phyloP scores from a whole-genome alignment of 2,888 invertebrate species.

The Spodoptera littoralis region DNA sequence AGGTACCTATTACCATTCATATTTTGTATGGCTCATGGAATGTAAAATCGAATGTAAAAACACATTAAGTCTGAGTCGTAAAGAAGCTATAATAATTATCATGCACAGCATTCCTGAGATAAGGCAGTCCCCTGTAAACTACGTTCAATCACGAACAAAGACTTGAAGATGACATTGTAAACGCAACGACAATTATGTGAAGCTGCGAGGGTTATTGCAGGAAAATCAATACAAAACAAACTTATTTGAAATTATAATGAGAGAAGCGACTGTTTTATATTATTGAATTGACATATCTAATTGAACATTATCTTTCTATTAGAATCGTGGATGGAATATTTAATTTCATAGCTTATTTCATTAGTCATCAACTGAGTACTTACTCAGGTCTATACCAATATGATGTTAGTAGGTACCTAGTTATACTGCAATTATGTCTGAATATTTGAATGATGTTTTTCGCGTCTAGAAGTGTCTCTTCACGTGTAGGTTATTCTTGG shows the following conservation, averaged over 20 bases:
- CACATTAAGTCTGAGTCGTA: slow-evolving; percentile 61
- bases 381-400: no score
- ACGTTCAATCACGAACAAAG: slow-evolving; percentile 75
- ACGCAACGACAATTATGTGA: slow-evolving; percentile 53
- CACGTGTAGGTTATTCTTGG: no score
- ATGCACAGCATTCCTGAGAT: slow-evolving; percentile 80
- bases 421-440: slow-evolving; percentile 4
- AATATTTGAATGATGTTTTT: no score
- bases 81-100: slow-evolving; percentile 72
- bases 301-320: slow-evolving; percentile 43
- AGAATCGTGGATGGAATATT: slow-evolving; percentile 30
- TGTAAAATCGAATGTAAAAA: slow-evolving; percentile 55
- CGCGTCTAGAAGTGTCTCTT: no score
- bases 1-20: slow-evolving; percentile 11
- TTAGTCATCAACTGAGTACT: not conserved
- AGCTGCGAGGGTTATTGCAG: slow-evolving; percentile 56
- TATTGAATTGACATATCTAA: slow-evolving; percentile 31
- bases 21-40: slow-evolving; percentile 26
- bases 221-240: slow-evolving; percentile 64
- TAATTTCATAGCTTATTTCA: slow-evolving; percentile 6
- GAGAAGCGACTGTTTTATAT: slow-evolving; percentile 29
- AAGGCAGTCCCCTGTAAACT: slow-evolving; percentile 70
- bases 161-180: slow-evolving; percentile 65
- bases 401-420: not conserved
- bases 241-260: slow-evolving; percentile 59